Base-by-base conservation (phyloP, 2,797 vertebrate species). In the Neosilurus hyrtlii region DNA sequence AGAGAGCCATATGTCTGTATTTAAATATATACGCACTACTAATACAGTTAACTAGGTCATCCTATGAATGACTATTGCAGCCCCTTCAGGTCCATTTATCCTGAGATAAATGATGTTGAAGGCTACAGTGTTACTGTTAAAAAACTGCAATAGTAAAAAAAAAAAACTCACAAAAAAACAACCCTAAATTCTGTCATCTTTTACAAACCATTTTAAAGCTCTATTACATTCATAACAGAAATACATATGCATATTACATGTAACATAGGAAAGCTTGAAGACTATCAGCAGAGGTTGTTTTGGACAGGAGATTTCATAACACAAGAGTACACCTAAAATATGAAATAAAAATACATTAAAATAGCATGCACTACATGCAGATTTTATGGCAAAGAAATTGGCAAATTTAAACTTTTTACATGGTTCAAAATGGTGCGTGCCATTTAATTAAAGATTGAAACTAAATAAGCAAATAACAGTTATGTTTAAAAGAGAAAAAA, bases 71-170 rank as follows among this genome's bases (percentile, higher is more conserved):
- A 93, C 92, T 93, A 93, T 90, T 90, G 93, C 91, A 86, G 90
- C 90, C 93, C 92, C 81, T 89, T 90, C 88, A 79, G 10, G 83
- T 84, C 88, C 88, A 90, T 92, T 90, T 87, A 90, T 94, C 94
- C 94, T 94, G 93, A 95, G 93, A 93, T 93, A 91, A 89, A 90
- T 89, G 90, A 90, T 92, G 91, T 89, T 92, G 92, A 92, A 93
- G 92, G 93, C 93, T 94, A 93, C 92, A 87, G 89, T 86, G 87
- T 85, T 85, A 86, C 65, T 79, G 84, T 87, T 76, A 43, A 61
- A 14, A 73, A 84, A 81, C 68, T 56, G 54, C 24, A 57, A 85
- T 84, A 87, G 12, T 15, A 61, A 76, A 43, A 37, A 2, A 73
- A 43, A 43, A 43, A 43, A 43, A 43, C 37, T 2, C 2, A 2